Conservation (phyloP, 2,113 vertebrate genomes). For the Pollachius pollachius region DNA sequence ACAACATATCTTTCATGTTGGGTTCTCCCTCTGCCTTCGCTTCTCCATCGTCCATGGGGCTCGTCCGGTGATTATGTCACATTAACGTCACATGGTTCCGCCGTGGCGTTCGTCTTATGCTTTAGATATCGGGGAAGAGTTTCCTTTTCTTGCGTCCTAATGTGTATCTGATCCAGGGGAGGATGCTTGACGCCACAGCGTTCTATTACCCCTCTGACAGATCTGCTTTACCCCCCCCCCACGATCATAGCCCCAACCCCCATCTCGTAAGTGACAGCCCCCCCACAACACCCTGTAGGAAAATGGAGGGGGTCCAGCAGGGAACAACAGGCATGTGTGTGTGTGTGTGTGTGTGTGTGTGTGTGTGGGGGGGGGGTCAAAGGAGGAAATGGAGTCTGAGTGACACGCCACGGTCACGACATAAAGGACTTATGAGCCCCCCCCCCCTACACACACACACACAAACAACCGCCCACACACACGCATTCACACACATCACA, state of each 20-base stretch:
- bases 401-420: neutral
- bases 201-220: conserved; percentile 35
- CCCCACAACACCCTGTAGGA: too few species aligned
- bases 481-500: conserved; percentile 44
- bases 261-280: conserved; percentile 53
- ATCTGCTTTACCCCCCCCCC: conserved; percentile 53
- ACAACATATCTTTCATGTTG: conserved; percentile 44
- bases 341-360: too few species aligned
- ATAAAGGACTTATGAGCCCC: neutral
- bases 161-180: conserved; percentile 45
- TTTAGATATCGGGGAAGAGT: conserved; percentile 33
- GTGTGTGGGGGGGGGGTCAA: too few species aligned
- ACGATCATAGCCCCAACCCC: conserved; percentile 43
- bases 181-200: conserved; percentile 38
- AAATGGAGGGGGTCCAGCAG: conserved; percentile 35
- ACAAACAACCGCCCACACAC: conserved; percentile 32
- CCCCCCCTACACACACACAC: conserved; percentile 33
- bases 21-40: conserved; percentile 15
- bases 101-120: conserved; percentile 12
- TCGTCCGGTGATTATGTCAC: conserved; percentile 67
- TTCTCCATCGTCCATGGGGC: conserved; percentile 18
- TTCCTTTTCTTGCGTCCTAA: neutral
- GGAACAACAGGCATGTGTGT: neutral
- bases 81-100: conserved; percentile 61
- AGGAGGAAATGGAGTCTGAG: neutral